phyloP scores from a whole-genome alignment of 2,888 invertebrate genomes.

The Pyrocoelia pectoralis region DNA sequence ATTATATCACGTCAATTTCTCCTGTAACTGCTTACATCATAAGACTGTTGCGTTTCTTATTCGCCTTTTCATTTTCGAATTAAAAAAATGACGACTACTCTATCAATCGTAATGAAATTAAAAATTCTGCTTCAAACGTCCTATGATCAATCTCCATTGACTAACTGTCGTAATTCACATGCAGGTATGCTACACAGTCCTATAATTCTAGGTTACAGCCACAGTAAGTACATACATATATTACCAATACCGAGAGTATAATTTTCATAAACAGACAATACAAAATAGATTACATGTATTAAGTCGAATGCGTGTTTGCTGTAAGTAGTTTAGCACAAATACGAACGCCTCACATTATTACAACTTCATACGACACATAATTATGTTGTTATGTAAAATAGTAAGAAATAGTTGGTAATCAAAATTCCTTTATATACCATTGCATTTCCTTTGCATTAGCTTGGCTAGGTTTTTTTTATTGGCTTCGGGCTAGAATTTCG shows the following conservation, averaged over 20 bases:
- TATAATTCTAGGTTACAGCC: not conserved
- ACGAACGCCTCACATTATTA: slow-evolving; percentile 15
- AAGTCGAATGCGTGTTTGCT: slow-evolving; percentile 9
- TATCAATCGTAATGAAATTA: too few species aligned
- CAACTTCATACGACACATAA: slow-evolving; percentile 16
- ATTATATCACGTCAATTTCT: too few species aligned
- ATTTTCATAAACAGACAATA: slow-evolving; percentile 12
- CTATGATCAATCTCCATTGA: too few species aligned
- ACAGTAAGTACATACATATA: not conserved
- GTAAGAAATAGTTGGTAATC: slow-evolving; percentile 16
- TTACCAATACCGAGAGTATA: not conserved
- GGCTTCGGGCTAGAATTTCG: not conserved
- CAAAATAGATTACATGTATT: slow-evolving; percentile 8
- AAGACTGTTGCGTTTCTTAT: too few species aligned
- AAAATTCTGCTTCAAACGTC: too few species aligned
- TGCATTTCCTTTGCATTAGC: not conserved
- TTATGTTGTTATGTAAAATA: slow-evolving; percentile 20
- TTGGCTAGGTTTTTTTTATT: not conserved
- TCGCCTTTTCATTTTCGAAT: too few species aligned
- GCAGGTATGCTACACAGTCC: not conserved
- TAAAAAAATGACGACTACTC: too few species aligned
- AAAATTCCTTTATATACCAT: slow-evolving; percentile 15
- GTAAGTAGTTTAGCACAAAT: slow-evolving; percentile 13
- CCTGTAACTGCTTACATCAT: too few species aligned
- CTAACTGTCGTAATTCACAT: too few species aligned